phyloP scores from a whole-genome alignment of 1,140 invertebrate genomes.

The Polypedilum pembai region DNA sequence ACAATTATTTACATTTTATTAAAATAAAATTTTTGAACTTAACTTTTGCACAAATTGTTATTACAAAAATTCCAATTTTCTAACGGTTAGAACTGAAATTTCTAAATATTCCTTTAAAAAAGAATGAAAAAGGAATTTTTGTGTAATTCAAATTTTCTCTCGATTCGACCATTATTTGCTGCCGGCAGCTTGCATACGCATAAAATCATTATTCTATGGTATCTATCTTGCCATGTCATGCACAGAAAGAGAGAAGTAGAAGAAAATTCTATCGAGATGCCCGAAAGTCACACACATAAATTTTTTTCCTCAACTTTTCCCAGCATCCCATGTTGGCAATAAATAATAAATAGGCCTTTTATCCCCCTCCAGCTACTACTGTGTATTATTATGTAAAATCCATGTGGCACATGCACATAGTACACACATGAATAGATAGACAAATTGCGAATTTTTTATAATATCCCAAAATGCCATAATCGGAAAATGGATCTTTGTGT shows the following conservation, averaged over 20 bases:
- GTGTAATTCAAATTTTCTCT: no score
- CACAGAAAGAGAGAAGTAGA: background rate
- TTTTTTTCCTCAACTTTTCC: background rate
- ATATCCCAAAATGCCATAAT: background rate
- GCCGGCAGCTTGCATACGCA: no score
- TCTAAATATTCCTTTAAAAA: no score
- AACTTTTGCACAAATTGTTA: no score
- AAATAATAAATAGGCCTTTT: slow-evolving; percentile 27
- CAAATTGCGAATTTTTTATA: background rate
- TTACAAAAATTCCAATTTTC: no score
- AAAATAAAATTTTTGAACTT: no score
- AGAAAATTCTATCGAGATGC: background rate
- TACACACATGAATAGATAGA: background rate
- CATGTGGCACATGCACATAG: background rate
- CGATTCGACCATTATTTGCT: no score
- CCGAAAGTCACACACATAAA: background rate
- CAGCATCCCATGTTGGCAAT: slow-evolving; percentile 8
- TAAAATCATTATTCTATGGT: no score
- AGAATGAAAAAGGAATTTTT: no score
- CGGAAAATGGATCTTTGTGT: background rate
- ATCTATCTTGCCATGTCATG: no score
- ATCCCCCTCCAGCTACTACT: background rate
- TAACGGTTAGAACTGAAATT: no score
- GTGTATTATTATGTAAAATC: slow-evolving; percentile 1
- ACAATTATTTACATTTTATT: no score